Evolutionary conservation across 2,113 vertebrate genomes (phyloP).

Genomic region (Oxyura jamaicensis): DNA sequence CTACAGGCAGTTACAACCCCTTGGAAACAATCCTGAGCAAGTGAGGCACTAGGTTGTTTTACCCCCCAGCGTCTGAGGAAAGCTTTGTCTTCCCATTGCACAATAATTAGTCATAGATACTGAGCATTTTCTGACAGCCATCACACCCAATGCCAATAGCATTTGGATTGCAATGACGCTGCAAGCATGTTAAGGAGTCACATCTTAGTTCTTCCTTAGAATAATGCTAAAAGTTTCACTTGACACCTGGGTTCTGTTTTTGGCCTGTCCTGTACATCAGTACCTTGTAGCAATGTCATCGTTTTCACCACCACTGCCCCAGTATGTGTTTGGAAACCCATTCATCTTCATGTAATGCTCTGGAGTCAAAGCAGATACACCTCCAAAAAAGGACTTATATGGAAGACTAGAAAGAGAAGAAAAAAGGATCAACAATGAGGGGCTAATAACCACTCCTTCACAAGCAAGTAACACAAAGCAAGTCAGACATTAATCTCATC

Average conservation of each 20-base stretch:
- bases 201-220: not conserved
- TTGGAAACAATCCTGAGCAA: not conserved
- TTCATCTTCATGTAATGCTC: conserved; percentile 82
- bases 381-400: conserved; percentile 75
- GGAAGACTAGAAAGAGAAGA: conserved; percentile 64
- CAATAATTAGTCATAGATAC: not conserved
- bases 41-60: not conserved
- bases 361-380: conserved; percentile 77
- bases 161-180: not conserved
- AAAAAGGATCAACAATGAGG: not conserved
- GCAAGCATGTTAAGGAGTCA: not conserved
- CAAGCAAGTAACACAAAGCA: not conserved
- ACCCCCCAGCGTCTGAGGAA: not conserved
- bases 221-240: not conserved
- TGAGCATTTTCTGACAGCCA: not conserved
- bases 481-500: not conserved
- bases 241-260: not conserved
- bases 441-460: not conserved
- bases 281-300: conserved; percentile 79
- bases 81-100: not conserved
- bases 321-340: conserved; percentile 79
- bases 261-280: not conserved
- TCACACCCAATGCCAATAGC: not conserved
- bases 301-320: conserved; percentile 72
- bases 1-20: not conserved